phyloP scores from a whole-genome alignment of 2,888 invertebrate species.

The Tachina lurida region DNA sequence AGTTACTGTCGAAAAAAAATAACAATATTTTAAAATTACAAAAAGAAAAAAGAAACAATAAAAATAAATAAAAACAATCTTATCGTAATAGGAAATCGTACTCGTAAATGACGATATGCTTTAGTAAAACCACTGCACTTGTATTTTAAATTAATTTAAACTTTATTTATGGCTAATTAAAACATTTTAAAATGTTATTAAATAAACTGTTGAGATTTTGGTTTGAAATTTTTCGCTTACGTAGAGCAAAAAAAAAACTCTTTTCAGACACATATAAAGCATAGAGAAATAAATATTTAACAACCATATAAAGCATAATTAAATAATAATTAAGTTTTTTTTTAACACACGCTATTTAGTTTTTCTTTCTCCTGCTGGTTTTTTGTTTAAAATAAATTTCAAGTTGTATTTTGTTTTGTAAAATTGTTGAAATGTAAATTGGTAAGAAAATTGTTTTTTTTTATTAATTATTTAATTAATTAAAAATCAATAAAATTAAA shows the following conservation, averaged over 20 bases:
- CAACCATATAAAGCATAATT: constrained; percentile 57
- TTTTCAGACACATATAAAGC: constrained; percentile 1
- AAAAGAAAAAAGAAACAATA: constrained; percentile 16
- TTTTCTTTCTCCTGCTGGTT: background rate
- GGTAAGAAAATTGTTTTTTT: constrained; percentile 5
- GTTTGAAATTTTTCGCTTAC: background rate
- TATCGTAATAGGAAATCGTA: constrained; percentile 66
- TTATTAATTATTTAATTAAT: constrained; percentile 9
- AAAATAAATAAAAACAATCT: constrained; percentile 7
- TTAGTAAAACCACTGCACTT: background rate
- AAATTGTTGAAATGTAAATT: constrained; percentile 17
- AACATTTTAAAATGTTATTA: constrained; percentile 56
- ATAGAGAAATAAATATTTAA: constrained; percentile 47
- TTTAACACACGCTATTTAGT: constrained; percentile 40
- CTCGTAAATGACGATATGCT: constrained; percentile 34
- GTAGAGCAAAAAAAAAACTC: background rate
- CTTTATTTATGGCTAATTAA: constrained; percentile 59
- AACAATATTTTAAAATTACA: background rate
- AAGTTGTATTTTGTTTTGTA: constrained; percentile 26
- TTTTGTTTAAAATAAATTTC: constrained; percentile 14
- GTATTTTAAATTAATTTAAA: constrained; percentile 48
- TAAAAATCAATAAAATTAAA: constrained; percentile 47
- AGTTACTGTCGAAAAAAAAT: background rate
- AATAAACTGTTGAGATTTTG: constrained; percentile 25
- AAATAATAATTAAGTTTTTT: constrained; percentile 49